Conservation (phyloP, 2,797 vertebrate genomes). For the Centropyge bicolor region DNA sequence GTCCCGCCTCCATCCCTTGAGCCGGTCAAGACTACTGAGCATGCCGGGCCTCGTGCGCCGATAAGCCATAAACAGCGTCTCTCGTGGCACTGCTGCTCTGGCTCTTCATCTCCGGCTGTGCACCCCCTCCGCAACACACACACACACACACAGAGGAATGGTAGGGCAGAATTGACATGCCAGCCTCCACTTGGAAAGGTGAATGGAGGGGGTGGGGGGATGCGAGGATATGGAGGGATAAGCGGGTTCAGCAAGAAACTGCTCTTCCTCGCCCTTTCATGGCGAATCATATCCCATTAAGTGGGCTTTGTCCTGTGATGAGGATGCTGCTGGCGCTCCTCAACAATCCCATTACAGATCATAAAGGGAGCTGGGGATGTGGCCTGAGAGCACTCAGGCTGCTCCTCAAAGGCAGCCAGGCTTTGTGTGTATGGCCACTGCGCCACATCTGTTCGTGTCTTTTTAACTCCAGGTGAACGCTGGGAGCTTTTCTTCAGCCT, state of each 20-base stretch:
- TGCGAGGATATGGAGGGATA: constrained; percentile 51
- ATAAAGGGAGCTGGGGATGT: constrained; percentile 80
- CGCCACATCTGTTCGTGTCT: constrained; percentile 60
- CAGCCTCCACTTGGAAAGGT: constrained; percentile 42
- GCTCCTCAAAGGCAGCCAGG: constrained; percentile 48
- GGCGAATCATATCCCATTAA: constrained; percentile 79
- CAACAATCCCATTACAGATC: constrained; percentile 82
- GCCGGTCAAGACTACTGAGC: constrained; percentile 60
- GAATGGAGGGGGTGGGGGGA: constrained; percentile 24
- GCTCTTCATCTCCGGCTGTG: constrained; percentile 34
- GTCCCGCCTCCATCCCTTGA: constrained; percentile 53
- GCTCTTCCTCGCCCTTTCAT: constrained; percentile 75
- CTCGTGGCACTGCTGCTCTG: constrained; percentile 41
- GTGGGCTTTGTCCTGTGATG: constrained; percentile 77
- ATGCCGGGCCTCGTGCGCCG: constrained; percentile 45
- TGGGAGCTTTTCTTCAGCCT: constrained; percentile 34
- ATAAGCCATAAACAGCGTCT: constrained; percentile 68
- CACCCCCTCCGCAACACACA: background rate
- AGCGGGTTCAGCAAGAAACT: constrained; percentile 69
- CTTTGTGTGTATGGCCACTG: constrained; percentile 52
- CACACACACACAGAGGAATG: constrained; percentile 18
- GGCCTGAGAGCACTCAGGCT: constrained; percentile 72
- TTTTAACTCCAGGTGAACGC: constrained; percentile 72
- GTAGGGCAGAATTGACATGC: constrained; percentile 4
- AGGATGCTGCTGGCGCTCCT: constrained; percentile 74